A percentile compares a stretch with the other conserved stretches of the same genome.
Conservation (phyloP, 2,113 vertebrate species). For the Oncorhynchus mykiss region DNA sequence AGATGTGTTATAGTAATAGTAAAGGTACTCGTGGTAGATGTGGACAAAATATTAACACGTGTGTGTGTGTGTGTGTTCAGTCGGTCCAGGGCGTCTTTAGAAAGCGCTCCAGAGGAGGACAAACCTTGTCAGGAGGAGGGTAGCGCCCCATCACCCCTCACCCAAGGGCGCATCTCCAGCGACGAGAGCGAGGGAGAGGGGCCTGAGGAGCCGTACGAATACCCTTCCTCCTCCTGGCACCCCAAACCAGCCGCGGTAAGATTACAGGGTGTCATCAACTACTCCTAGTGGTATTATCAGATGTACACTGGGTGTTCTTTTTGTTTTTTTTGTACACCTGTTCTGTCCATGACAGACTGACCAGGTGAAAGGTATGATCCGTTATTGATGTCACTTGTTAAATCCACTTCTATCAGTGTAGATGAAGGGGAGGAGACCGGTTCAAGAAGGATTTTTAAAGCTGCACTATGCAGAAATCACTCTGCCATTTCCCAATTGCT, state of each 20-base stretch:
- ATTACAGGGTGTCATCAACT: background rate
- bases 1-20: background rate
- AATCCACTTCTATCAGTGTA: too few species aligned
- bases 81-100: slow-evolving; percentile 70
- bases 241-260: slow-evolving; percentile 86
- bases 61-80: slow-evolving; percentile 2
- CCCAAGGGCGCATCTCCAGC: slow-evolving; percentile 77
- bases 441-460: too few species aligned
- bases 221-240: slow-evolving; percentile 75
- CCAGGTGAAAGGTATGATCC: too few species aligned
- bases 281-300: background rate
- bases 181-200: slow-evolving; percentile 87
- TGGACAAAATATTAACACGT: background rate
- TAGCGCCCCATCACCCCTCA: slow-evolving; percentile 73
- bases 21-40: background rate
- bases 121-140: slow-evolving; percentile 68
- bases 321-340: background rate
- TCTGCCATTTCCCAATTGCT: too few species aligned
- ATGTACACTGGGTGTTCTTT: background rate
- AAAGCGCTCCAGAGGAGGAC: slow-evolving; percentile 77
- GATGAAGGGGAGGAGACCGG: too few species aligned
- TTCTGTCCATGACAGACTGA: too few species aligned
- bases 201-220: slow-evolving; percentile 68
- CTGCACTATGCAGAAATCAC: too few species aligned
- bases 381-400: too few species aligned